Evolutionary conservation across 2,888 invertebrate species (phyloP).

Genomic region (Neoitamus cyanurus): DNA sequence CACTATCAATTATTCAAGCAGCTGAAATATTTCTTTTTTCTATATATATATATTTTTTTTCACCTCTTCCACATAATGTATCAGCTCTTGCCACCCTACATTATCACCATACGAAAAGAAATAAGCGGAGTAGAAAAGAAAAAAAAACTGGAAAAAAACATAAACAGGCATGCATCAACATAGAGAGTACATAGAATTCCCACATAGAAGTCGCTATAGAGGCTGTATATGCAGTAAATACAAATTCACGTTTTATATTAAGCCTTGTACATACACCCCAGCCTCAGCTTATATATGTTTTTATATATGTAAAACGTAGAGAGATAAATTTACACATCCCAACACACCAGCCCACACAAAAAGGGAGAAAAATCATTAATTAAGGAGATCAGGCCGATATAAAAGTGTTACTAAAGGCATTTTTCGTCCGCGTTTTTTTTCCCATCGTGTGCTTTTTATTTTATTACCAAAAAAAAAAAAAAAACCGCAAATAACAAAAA

Average conservation of each 20-base stretch:
- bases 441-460: not conserved
- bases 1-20: not conserved
- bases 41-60: not conserved
- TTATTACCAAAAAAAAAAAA: not conserved
- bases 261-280: not conserved
- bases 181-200: not conserved
- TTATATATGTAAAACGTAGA: not conserved
- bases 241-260: not conserved
- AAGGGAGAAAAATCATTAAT: constrained; percentile 41
- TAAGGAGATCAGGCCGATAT: constrained; percentile 41
- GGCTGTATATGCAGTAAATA: not conserved
- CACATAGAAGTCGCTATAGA: not conserved
- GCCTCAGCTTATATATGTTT: not conserved
- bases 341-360: constrained; percentile 30
- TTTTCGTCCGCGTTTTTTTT: not conserved
- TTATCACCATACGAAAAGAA: not conserved
- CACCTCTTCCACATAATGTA: not conserved
- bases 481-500: not conserved
- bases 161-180: not conserved
- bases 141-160: not conserved
- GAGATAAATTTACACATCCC: constrained; percentile 39
- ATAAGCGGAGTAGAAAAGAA: not conserved
- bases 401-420: constrained; percentile 29
- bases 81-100: constrained; percentile 10
- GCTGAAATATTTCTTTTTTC: not conserved